A percentile compares a stretch with the other conserved stretches of the same genome.
These are phyloP conservation scores for Dendroctonus ponderosae DNA, from an alignment of 1,140 invertebrate species.

Conservation along the genomic window DNA sequence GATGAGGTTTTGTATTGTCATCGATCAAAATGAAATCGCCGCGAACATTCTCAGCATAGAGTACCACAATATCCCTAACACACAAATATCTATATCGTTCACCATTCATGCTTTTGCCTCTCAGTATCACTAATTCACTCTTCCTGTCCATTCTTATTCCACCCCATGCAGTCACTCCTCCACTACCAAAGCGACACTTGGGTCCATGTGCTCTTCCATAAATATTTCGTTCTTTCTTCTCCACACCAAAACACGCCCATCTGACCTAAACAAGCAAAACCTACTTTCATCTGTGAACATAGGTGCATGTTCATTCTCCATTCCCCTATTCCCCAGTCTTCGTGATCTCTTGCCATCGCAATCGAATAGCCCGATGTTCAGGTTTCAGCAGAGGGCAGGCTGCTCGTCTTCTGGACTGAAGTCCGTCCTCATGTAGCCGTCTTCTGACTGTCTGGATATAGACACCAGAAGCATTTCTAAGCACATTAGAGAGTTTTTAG, in stretches of 20 bases:
- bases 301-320: no score
- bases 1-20: conserved; percentile 1
- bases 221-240: neutral
- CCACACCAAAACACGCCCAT: neutral
- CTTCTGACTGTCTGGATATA: neutral
- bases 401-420: neutral
- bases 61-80: neutral
- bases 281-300: neutral
- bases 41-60: neutral
- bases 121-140: neutral
- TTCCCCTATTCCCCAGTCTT: neutral
- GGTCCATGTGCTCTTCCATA: neutral
- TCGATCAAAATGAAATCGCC: conserved; percentile 1
- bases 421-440: neutral
- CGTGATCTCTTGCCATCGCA: neutral
- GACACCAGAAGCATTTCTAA: neutral
- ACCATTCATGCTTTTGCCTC: conserved; percentile 35
- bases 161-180: neutral
- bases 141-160: neutral
- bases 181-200: neutral
- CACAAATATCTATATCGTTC: neutral
- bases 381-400: neutral
- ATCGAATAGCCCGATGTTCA: neutral
- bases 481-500: no score
- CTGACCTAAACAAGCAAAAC: neutral